These are phyloP conservation scores for Thelaira solivaga DNA, from an alignment of 2,888 invertebrate genomes.

Conservation along the genomic window DNA sequence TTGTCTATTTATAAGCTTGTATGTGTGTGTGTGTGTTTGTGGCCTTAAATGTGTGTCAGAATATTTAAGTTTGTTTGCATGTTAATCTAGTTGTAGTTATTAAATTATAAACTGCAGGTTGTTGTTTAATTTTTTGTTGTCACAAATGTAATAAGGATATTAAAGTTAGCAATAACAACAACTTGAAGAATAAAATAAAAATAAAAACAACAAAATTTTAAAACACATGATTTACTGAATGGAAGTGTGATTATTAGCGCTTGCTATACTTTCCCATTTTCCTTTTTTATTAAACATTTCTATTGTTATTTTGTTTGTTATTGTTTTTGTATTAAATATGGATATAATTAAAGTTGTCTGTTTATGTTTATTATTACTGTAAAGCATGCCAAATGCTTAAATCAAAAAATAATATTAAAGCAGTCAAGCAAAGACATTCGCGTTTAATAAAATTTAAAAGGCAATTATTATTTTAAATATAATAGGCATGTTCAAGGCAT, in stretches of 20 bases:
- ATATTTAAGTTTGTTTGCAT: neutral
- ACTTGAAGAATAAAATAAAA: neutral
- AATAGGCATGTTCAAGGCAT: no score
- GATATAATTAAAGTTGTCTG: slow-evolving; percentile 10
- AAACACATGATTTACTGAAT: slow-evolving; percentile 52
- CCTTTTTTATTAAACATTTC: slow-evolving; percentile 13
- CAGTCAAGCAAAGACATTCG: no score
- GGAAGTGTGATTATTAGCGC: slow-evolving; percentile 61
- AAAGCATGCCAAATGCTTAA: slow-evolving; percentile 52
- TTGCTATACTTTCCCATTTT: slow-evolving; percentile 41
- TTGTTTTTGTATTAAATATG: neutral
- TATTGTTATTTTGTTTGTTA: neutral
- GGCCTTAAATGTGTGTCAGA: neutral
- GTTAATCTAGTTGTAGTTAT: slow-evolving; percentile 39
- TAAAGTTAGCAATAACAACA: neutral
- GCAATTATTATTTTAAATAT: no score
- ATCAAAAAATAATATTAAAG: slow-evolving; percentile 23
- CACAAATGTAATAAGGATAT: slow-evolving; percentile 12
- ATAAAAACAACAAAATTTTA: neutral
- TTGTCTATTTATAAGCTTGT: neutral
- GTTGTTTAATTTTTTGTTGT: slow-evolving; percentile 43
- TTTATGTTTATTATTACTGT: slow-evolving; percentile 41
- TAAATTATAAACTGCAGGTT: slow-evolving; percentile 60
- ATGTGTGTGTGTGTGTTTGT: neutral
- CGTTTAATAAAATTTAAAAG: no score